Evolutionary conservation across 2,797 vertebrate species (phyloP), one percentile per base, ranked within the genome.

Genomic region (Melanotaenia parkinsoni): DNA sequence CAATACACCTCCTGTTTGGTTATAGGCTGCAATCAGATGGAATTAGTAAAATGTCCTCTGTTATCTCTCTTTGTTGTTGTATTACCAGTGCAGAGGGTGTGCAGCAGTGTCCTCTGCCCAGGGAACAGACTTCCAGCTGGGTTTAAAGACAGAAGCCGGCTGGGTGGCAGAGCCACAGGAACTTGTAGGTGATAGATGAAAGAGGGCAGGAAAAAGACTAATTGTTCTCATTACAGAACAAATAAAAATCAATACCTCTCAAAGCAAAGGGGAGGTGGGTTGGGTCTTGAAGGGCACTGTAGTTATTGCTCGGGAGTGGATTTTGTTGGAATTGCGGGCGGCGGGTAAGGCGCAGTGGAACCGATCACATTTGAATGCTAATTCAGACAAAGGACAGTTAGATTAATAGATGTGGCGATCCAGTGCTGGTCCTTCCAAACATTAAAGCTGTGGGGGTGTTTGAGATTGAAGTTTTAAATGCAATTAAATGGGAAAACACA

Each of bases 211-310:
- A 85, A 89, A 89, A 91, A 92, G 91, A 92, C 89, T 93, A 93
- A 93, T 93, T 94, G 90, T 92, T 92, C 91, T 93, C 90, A 93
- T 94, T 94, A 93, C 82, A 80, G 81, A 91, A 88, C 87, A 92
- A 92, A 90, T 93, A 91, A 88, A 92, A 93, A 93, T 93, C 93
- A 90, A 92, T 93, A 88, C 54, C 69, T 89, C 79, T 92, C 88
- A 91, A 92, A 91, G 83, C 68, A 47, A 84, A 82, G 72, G 82
- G 80, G 85, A 73, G 86, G 77, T 59, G 68, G 88, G 22, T 60
- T 81, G 66, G 74, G 84, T 86, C 80, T 83, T 86, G 90, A 88
- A 90, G 88, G 86, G 82, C 89, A 86, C 87, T 91, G 91, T 92
- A 92, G 88, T 92, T 93, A 90, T 91, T 91, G 89, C 88, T 91